These are phyloP conservation scores for Orbicella faveolata DNA, from an alignment of 64 coral and sea anemone species.

Conservation along the genomic window DNA sequence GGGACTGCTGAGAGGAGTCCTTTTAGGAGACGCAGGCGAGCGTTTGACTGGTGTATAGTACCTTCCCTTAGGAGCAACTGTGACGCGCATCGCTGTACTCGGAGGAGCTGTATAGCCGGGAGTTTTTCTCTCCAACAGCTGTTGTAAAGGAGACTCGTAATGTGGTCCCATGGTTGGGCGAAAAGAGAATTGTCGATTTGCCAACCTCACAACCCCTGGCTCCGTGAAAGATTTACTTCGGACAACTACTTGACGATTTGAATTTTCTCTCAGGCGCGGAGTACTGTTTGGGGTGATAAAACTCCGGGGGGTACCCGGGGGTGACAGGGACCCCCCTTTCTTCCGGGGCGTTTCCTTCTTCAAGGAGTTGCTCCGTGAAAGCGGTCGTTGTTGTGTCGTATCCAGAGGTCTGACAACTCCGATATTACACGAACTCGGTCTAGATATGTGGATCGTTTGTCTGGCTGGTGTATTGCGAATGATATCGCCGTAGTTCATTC, in stretches of 20 bases:
- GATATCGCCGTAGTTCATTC: conserved; percentile 30
- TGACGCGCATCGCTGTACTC: neutral
- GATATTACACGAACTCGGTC: conserved; percentile 7
- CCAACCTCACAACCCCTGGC: neutral
- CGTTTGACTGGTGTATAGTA: conserved; percentile 15
- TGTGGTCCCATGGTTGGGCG: conserved; percentile 1
- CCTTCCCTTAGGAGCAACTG: conserved; percentile 44
- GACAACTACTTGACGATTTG: neutral
- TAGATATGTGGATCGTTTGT: conserved; percentile 29
- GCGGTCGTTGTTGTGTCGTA: conserved; percentile 14
- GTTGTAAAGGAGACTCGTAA: conserved; percentile 27
- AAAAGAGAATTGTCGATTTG: conserved; percentile 10
- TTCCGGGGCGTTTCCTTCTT: neutral
- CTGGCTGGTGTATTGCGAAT: conserved; percentile 23
- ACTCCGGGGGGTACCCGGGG: neutral
- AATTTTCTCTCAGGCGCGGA: neutral
- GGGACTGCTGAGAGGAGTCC: neutral
- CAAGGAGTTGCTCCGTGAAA: conserved; percentile 22
- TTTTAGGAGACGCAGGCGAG: conserved; percentile 4
- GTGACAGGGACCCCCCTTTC: conserved; percentile 41
- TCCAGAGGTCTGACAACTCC: conserved; percentile 46
- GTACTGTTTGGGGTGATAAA: neutral
- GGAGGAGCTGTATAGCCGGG: conserved; percentile 16
- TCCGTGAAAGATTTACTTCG: conserved; percentile 48
- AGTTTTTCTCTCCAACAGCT: conserved; percentile 5